A percentile compares a stretch with the other conserved stretches of the same genome.
Conservation (phyloP, 2,113 vertebrate genomes). For the Upupa epops region DNA sequence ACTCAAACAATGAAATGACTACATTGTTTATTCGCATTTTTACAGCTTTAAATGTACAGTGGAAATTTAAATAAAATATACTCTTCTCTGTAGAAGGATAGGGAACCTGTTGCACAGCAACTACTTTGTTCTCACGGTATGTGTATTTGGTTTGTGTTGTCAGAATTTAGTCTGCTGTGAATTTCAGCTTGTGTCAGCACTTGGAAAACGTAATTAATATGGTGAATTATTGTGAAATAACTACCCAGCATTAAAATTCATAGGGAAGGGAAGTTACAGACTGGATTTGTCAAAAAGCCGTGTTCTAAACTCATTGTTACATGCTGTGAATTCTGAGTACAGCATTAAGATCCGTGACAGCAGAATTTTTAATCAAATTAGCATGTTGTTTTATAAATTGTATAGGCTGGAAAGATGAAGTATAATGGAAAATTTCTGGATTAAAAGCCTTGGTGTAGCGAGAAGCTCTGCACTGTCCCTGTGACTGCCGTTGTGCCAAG, state of each 20-base stretch:
- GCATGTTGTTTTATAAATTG: not conserved
- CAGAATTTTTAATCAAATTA: not conserved
- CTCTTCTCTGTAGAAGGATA: not conserved
- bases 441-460: not conserved
- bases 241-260: not conserved
- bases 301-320: not conserved
- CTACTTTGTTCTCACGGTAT: not conserved
- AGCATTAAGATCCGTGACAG: not conserved
- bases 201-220: not conserved
- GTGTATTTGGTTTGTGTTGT: not conserved
- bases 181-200: not conserved
- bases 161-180: not conserved
- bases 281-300: not conserved
- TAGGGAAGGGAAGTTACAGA: not conserved
- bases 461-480: not conserved
- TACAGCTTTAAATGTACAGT: not conserved
- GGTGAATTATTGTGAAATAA: not conserved
- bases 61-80: not conserved
- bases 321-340: not conserved
- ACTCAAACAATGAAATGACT: not conserved
- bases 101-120: not conserved
- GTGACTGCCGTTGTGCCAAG: accelerated
- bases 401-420: not conserved
- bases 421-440: not conserved
- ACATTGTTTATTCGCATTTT: not conserved